phyloP scores from a whole-genome alignment of 2,113 vertebrate species.

The Sialia sialis region DNA sequence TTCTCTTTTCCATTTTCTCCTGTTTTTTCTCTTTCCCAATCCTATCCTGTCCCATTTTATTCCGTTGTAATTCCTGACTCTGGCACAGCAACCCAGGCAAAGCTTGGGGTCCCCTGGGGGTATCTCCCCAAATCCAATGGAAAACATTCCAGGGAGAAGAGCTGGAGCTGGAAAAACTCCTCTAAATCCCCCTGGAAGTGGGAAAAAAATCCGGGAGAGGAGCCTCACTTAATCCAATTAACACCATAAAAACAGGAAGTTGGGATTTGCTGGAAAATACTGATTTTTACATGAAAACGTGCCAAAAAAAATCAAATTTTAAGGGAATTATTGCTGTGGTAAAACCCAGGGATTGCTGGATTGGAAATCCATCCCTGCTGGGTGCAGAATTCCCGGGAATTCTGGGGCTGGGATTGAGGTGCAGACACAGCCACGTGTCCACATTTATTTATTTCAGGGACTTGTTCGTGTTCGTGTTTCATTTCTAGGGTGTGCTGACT shows the following conservation, averaged over 20 bases:
- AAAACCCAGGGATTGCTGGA: accelerated
- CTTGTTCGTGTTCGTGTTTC: neutral
- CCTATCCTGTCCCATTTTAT: neutral
- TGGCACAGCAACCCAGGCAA: neutral
- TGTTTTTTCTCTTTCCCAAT: neutral
- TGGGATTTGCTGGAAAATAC: neutral
- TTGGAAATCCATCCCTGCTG: neutral
- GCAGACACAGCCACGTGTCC: neutral
- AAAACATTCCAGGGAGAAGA: neutral
- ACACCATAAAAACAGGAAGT: neutral
- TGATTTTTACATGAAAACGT: neutral
- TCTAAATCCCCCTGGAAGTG: neutral
- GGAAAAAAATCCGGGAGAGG: neutral
- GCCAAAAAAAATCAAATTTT: no score
- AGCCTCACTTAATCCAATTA: neutral
- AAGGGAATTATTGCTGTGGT: accelerated
- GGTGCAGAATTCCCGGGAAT: neutral
- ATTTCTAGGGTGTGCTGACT: neutral
- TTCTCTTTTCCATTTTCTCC: neutral
- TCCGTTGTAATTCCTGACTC: neutral
- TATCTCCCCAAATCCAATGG: accelerated
- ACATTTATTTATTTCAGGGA: neutral
- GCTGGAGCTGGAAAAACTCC: neutral
- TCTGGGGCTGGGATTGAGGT: neutral
- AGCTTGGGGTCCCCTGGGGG: neutral